These are phyloP conservation scores for Bedellia somnulentella DNA, from an alignment of 2,888 invertebrate species.

Conservation along the genomic window DNA sequence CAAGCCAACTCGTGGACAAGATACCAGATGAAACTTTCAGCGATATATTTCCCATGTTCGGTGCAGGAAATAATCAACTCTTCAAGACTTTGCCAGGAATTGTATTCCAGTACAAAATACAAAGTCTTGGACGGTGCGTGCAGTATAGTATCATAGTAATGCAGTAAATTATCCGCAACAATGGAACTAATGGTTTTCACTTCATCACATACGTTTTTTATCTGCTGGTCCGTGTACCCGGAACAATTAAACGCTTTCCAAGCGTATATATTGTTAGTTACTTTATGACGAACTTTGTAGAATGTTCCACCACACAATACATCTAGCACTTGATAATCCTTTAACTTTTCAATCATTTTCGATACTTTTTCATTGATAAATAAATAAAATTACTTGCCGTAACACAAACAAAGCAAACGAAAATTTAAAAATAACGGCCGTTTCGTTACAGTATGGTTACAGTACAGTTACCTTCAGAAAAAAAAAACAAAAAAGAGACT, in stretches of 20 bases:
- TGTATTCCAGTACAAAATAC: slow-evolving; percentile 49
- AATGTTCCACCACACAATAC: slow-evolving; percentile 48
- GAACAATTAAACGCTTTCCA: slow-evolving; percentile 54
- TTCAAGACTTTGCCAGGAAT: slow-evolving; percentile 34
- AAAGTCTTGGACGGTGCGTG: slow-evolving; percentile 47
- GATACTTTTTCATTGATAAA: slow-evolving; percentile 12
- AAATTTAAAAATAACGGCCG: slow-evolving; percentile 38
- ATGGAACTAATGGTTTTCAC: slow-evolving; percentile 41
- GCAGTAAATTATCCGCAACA: slow-evolving; percentile 31
- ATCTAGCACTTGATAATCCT: slow-evolving; percentile 53
- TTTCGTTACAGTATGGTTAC: too few species aligned
- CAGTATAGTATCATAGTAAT: slow-evolving; percentile 46
- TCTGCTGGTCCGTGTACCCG: slow-evolving; percentile 37
- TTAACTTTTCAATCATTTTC: slow-evolving; percentile 43
- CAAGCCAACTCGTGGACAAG: slow-evolving; percentile 37
- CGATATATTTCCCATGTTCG: slow-evolving; percentile 26
- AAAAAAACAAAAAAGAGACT: too few species aligned
- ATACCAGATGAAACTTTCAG: slow-evolving; percentile 43
- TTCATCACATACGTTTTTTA: slow-evolving; percentile 42
- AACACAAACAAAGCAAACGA: slow-evolving; percentile 39
- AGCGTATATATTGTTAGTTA: slow-evolving; percentile 49
- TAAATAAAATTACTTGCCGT: slow-evolving; percentile 34
- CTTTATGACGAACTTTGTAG: slow-evolving; percentile 57
- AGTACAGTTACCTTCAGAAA: too few species aligned
- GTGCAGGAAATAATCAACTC: slow-evolving; percentile 30